These are phyloP conservation scores for Megastigmus dorsalis DNA, from an alignment of 2,888 invertebrate species.

Conservation along the genomic window DNA sequence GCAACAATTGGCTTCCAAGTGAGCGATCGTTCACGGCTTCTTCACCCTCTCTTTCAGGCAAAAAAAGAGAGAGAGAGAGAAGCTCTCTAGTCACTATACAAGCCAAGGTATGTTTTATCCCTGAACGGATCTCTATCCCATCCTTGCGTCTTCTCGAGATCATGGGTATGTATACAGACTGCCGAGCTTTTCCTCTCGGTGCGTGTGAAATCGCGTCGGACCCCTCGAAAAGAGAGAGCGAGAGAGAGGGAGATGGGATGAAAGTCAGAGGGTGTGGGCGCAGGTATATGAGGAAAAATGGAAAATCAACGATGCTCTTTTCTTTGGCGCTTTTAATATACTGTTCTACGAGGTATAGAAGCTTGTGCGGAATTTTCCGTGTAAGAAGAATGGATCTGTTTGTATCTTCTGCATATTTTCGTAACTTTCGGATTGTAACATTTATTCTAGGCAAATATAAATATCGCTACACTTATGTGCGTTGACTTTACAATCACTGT, in stretches of 20 bases:
- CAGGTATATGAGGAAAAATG: constrained; percentile 15
- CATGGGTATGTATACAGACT: too few relatives aligned
- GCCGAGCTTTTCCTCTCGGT: neutral
- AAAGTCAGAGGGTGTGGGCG: neutral
- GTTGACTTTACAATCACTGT: too few relatives aligned
- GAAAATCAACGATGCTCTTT: constrained; percentile 27
- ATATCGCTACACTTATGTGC: too few relatives aligned
- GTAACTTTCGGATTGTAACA: too few relatives aligned
- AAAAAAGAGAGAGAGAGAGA: neutral
- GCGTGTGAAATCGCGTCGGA: constrained; percentile 17
- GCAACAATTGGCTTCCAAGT: constrained; percentile 40
- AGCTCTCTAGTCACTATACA: neutral
- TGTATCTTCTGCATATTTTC: too few relatives aligned
- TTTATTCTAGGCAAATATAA: too few relatives aligned
- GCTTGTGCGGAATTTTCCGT: too few relatives aligned
- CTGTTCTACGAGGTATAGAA: too few relatives aligned
- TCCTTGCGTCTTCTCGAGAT: neutral
- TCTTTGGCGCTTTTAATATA: constrained; percentile 2
- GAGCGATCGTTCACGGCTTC: constrained; percentile 36
- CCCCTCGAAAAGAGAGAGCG: neutral
- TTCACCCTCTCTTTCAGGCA: constrained; percentile 8
- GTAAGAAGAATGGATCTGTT: too few relatives aligned
- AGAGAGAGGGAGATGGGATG: neutral
- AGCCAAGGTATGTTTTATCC: constrained; percentile 40
- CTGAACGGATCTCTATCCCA: neutral